A percentile compares a stretch with the other conserved stretches of the same genome.
Conservation (phyloP, 2,888 invertebrate species). For the Volucella zonaria region DNA sequence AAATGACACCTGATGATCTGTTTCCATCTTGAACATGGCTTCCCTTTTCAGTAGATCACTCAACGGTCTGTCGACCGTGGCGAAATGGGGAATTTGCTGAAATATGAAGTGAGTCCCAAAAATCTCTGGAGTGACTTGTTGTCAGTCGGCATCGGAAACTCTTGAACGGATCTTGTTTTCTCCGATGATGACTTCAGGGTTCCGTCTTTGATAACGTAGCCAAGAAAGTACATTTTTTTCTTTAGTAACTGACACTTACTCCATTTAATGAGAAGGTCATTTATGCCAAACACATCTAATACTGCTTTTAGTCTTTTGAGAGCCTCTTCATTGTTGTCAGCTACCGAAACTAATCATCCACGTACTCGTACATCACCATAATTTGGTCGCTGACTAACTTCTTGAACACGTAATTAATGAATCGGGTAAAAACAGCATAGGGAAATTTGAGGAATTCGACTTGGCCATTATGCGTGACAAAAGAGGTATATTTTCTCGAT, state of each 20-base stretch:
- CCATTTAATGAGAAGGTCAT: conserved; percentile 55
- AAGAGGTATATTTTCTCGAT: conserved; percentile 71
- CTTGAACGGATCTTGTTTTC: conserved; percentile 46
- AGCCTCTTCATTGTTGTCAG: conserved; percentile 29
- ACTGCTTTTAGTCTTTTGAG: conserved; percentile 39
- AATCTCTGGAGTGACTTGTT: conserved; percentile 60
- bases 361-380: conserved; percentile 64
- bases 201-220: conserved; percentile 34
- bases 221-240: conserved; percentile 34
- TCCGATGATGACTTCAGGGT: conserved; percentile 31
- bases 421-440: conserved; percentile 66
- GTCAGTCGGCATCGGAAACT: conserved; percentile 51
- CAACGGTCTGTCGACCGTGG: too few species aligned
- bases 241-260: conserved; percentile 63
- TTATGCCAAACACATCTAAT: conserved; percentile 21
- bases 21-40: too few species aligned
- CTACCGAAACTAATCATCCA: conserved; percentile 66
- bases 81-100: too few species aligned
- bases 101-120: conserved; percentile 49
- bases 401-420: conserved; percentile 55
- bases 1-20: too few species aligned
- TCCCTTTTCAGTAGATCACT: too few species aligned
- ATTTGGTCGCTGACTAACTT: conserved; percentile 49
- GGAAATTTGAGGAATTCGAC: conserved; percentile 71
- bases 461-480: conserved; percentile 75